Conservation (phyloP, 2,113 vertebrate genomes). For the Cinclus cinclus region DNA sequence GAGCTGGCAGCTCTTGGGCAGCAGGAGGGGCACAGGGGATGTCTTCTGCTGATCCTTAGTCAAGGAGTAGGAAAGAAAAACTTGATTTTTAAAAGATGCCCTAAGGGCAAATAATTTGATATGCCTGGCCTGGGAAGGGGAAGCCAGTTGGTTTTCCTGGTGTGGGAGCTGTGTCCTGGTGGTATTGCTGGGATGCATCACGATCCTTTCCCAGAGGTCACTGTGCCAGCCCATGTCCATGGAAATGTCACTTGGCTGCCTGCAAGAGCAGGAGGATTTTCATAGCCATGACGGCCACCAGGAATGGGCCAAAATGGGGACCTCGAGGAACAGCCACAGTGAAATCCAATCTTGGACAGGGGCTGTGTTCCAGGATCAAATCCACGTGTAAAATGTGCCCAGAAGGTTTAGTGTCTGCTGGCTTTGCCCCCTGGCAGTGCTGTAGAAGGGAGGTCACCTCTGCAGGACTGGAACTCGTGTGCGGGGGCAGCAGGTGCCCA, state of each 20-base stretch:
- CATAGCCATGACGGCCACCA: not conserved
- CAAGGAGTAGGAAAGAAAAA: not conserved
- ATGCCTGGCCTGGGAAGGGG: not conserved
- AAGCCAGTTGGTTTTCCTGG: not conserved
- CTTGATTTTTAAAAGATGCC: not conserved
- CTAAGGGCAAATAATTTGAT: not conserved
- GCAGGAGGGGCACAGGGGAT: not conserved
- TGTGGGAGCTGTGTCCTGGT: not conserved
- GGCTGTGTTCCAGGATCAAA: not conserved
- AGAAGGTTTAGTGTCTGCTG: not conserved
- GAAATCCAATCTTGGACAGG: not conserved
- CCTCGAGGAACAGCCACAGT: not conserved
- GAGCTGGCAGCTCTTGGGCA: not conserved
- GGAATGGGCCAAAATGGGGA: not conserved
- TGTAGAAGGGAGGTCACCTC: not conserved
- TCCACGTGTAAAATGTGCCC: not conserved
- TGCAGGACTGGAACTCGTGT: not conserved
- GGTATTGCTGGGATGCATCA: fast-evolving
- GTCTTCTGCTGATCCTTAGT: not conserved
- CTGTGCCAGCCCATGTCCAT: not conserved
- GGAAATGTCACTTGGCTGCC: not conserved
- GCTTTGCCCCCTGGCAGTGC: not conserved
- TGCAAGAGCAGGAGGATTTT: not conserved
- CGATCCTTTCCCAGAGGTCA: fast-evolving
- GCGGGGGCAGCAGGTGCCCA: not conserved